Conservation (phyloP, 2,888 invertebrate genomes). For the Podabrus alpinus region DNA sequence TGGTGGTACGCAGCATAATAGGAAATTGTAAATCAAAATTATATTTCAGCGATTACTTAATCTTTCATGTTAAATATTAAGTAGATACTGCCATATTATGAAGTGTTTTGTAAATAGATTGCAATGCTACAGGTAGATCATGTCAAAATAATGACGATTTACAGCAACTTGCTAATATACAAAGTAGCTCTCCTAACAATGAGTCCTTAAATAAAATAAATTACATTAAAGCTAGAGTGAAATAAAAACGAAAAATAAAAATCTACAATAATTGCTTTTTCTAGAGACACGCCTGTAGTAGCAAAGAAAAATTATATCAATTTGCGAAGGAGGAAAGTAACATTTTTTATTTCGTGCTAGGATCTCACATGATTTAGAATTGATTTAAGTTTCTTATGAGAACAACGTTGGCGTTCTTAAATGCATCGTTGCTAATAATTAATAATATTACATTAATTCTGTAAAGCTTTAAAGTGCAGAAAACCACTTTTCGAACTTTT, state of each 20-base stretch:
- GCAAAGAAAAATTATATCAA: conserved; percentile 29
- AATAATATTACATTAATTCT: not conserved
- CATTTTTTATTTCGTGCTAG: not conserved
- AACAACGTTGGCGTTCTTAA: not conserved
- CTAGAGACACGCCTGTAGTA: conserved; percentile 25
- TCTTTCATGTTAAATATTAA: not conserved
- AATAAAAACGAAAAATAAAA: conserved; percentile 21
- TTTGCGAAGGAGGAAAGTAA: conserved; percentile 21
- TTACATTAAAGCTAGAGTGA: conserved; percentile 21
- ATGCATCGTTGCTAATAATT: not conserved
- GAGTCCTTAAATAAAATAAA: conserved; percentile 13
- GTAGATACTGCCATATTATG: not conserved
- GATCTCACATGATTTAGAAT: not conserved
- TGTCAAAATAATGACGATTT: not conserved
- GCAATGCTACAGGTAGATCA: not conserved
- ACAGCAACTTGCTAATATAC: not conserved
- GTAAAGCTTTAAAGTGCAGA: not conserved
- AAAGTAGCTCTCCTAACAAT: not conserved
- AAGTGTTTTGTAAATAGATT: not conserved
- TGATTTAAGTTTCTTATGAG: not conserved
- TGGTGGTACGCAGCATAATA: not conserved
- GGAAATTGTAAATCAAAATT: not conserved
- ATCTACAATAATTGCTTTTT: conserved; percentile 27
- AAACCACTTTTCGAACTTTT: not conserved
- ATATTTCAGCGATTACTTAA: not conserved